Evolutionary conservation across 2,113 vertebrate species (phyloP).

Genomic region (Motacilla alba): DNA sequence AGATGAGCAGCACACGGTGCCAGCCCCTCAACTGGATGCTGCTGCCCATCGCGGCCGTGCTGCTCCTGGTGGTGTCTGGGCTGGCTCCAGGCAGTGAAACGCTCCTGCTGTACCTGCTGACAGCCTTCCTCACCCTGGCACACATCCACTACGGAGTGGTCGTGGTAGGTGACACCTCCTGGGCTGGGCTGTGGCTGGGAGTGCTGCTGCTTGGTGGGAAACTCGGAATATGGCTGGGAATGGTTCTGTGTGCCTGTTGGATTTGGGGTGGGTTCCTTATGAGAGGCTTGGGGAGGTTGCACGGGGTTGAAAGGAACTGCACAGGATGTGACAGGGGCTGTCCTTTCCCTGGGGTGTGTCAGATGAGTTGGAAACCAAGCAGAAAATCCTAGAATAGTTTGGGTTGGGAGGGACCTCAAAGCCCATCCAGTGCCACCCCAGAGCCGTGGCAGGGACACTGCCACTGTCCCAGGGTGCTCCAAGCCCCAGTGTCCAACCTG

Average conservation of each 20-base stretch:
- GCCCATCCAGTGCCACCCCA: neutral
- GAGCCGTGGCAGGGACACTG: neutral
- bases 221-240: neutral
- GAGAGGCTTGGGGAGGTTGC: neutral
- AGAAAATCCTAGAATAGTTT: neutral
- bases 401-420: neutral
- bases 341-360: neutral
- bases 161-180: slow-evolving; percentile 79
- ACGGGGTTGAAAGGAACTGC: neutral
- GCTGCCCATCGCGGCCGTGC: slow-evolving; percentile 80
- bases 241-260: neutral
- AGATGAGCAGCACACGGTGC: slow-evolving; percentile 96
- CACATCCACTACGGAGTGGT: slow-evolving; percentile 93
- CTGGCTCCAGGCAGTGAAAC: slow-evolving; percentile 64
- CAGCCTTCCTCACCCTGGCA: slow-evolving; percentile 78
- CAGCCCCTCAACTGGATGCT: slow-evolving; percentile 89
- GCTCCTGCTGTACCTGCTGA: slow-evolving; percentile 79
- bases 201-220: neutral
- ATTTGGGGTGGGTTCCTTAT: neutral
- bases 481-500: fast-evolving
- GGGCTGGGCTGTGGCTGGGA: neutral
- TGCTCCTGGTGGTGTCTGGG: slow-evolving; percentile 72
- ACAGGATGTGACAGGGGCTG: fast-evolving
- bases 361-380: neutral
- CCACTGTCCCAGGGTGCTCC: neutral